Base-by-base conservation (phyloP, 2,113 vertebrate genomes). In the Pachyramphus minor region DNA sequence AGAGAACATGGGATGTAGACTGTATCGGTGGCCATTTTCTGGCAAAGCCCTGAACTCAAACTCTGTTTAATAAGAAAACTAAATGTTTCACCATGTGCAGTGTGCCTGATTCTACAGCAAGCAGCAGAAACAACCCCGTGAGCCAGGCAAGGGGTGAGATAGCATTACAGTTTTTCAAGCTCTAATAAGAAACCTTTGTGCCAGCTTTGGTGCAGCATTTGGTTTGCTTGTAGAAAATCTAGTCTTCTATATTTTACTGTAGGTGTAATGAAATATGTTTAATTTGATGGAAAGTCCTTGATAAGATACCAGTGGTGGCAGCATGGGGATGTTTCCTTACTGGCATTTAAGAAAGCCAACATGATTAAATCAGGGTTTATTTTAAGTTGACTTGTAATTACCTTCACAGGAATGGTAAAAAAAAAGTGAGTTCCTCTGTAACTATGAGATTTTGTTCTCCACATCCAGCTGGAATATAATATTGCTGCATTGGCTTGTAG, bases 401-500 rank as follows among this genome's bases (percentile, higher is more conserved):
- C 93, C 84, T 96, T 96, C 87, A 44, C 44, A 89, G 89, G 95
- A 95, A 94, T 96, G 94, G 94, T 96, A 95, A 84, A 96, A 52
- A 52, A 49, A 52, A 92, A 93, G 79, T 90, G 88, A 97, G 88
- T 87, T 95, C 75, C 87, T 78, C 80, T 97, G 94, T 96, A 95
- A 96, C 94, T 73, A 68, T 52, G 96, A 91, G 91, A 93, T 95
- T 97, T 93, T 95, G 85, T 94, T 96, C 94, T 95, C 89, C 72
- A 81, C 91, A 86, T 96, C 96, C 94, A 97, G 88, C 91, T 92
- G 95, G 93, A 95, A 97, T 96, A 96, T 92, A 96, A 94, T 96
- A 93, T 95, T 90, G 75, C 94, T 90, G 71, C 89, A 77, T 18
- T 89, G 91, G 96, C 96, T 97, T 93, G 89, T 95, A 95, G 93